Percentiles rank a stretch among this genome's conserved stretches.
These are phyloP conservation scores for Otis tarda DNA, from an alignment of 2,113 vertebrate species.

Conservation along the genomic window DNA sequence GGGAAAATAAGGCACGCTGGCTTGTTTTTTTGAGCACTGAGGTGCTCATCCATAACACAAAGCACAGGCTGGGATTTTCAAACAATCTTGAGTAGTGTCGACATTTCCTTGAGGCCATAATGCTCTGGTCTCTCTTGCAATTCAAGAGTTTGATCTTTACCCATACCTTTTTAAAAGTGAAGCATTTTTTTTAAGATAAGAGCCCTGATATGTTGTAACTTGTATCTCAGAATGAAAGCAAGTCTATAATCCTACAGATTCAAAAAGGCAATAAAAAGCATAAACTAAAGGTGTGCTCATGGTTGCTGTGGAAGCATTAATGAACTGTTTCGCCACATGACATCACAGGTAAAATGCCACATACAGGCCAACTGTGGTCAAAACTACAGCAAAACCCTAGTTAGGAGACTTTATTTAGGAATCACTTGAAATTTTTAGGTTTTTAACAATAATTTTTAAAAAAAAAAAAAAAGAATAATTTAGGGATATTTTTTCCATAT, in stretches of 20 bases:
- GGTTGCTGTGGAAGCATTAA: not conserved
- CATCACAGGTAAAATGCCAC: not conserved
- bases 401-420: not conserved
- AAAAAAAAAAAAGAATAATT: not conserved
- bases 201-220: not conserved
- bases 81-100: fast-evolving
- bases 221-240: not conserved
- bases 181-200: not conserved
- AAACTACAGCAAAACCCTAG: not conserved
- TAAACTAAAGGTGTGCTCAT: fast-evolving
- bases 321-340: fast-evolving
- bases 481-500: not conserved
- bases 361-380: not conserved
- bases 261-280: not conserved
- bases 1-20: not conserved
- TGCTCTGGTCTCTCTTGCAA: not conserved
- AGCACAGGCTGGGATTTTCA: not conserved
- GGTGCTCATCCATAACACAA: not conserved
- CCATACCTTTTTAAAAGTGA: not conserved
- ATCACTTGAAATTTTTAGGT: not conserved
- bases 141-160: not conserved
- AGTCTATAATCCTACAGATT: not conserved
- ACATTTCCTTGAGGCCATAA: fast-evolving
- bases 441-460: not conserved
- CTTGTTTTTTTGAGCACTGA: not conserved